Evolutionary conservation across 2,113 vertebrate genomes (phyloP).

Genomic region (Myotis yumanensis): DNA sequence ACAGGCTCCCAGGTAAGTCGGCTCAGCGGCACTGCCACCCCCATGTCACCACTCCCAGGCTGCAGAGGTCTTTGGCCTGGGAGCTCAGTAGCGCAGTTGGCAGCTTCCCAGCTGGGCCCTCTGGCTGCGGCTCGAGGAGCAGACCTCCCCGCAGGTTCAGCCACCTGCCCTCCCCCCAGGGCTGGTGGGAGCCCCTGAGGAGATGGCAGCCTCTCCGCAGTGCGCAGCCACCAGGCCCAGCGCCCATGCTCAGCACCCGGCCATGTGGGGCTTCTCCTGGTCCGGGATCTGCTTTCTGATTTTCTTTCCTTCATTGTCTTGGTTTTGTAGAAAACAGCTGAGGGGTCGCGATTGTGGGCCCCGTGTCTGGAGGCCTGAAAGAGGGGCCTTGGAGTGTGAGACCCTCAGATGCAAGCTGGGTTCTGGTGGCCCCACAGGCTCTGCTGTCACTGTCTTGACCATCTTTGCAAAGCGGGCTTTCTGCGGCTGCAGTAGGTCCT

Average conservation of each 20-base stretch:
- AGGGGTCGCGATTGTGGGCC: background rate
- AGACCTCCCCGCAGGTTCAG: background rate
- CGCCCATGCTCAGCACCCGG: rapidly evolving
- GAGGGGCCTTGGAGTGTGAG: background rate
- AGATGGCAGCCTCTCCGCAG: rapidly evolving
- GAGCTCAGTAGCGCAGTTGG: background rate
- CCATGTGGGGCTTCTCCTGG: rapidly evolving
- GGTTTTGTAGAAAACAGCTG: background rate
- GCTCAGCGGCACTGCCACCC: rapidly evolving
- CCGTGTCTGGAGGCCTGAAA: background rate
- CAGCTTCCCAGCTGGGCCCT: background rate
- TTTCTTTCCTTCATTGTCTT: background rate
- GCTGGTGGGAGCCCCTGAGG: rapidly evolving
- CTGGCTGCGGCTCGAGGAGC: background rate
- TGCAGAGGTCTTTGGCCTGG: background rate
- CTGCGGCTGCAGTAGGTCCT: background rate
- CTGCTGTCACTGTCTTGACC: background rate
- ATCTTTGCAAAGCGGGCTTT: background rate
- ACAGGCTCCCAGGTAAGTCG: rapidly evolving
- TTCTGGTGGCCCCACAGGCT: background rate
- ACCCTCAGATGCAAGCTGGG: background rate
- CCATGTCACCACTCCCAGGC: rapidly evolving
- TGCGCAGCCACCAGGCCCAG: background rate
- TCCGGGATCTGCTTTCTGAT: background rate
- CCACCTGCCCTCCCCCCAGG: background rate